A percentile compares a stretch with the other conserved stretches of the same genome.
phyloP scores from a whole-genome alignment of 2,113 vertebrate species.

The Notothenia rossii region DNA sequence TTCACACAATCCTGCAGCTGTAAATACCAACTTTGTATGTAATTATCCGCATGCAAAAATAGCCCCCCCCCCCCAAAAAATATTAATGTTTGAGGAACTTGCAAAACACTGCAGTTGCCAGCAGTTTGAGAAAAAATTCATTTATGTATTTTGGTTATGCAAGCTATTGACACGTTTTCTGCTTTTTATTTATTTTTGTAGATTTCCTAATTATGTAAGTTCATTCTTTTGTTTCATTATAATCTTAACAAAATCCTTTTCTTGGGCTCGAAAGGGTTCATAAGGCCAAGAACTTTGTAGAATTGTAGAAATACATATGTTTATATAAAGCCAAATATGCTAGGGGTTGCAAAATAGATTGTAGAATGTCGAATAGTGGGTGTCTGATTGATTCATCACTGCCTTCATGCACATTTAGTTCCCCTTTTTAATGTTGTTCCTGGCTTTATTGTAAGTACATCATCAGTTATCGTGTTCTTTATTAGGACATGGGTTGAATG shows the following conservation, averaged over 20 bases:
- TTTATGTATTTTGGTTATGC: neutral
- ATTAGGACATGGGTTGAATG: slow-evolving; percentile 18
- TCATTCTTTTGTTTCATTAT: too few species aligned
- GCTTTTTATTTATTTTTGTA: too few species aligned
- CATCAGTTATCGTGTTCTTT: slow-evolving; percentile 28
- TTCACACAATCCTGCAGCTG: neutral
- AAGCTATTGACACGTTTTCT: too few species aligned
- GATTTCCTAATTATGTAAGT: too few species aligned
- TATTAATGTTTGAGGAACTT: neutral
- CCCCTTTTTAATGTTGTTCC: slow-evolving; percentile 8
- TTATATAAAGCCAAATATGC: neutral
- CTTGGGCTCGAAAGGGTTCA: neutral
- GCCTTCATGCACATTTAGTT: neutral
- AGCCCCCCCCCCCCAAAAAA: too few species aligned
- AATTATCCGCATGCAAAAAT: too few species aligned
- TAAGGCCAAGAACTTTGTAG: neutral
- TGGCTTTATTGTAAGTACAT: slow-evolving; percentile 28
- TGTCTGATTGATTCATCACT: neutral
- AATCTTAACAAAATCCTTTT: neutral
- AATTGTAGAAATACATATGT: neutral
- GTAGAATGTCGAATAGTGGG: neutral
- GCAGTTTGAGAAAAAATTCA: neutral
- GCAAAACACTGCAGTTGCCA: neutral
- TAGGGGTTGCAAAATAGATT: slow-evolving; percentile 1
- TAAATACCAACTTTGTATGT: neutral